A percentile compares a stretch with the other conserved stretches of the same genome.
These are phyloP conservation scores for Serripes groenlandicus DNA, from an alignment of 2,888 invertebrate species.

Conservation along the genomic window DNA sequence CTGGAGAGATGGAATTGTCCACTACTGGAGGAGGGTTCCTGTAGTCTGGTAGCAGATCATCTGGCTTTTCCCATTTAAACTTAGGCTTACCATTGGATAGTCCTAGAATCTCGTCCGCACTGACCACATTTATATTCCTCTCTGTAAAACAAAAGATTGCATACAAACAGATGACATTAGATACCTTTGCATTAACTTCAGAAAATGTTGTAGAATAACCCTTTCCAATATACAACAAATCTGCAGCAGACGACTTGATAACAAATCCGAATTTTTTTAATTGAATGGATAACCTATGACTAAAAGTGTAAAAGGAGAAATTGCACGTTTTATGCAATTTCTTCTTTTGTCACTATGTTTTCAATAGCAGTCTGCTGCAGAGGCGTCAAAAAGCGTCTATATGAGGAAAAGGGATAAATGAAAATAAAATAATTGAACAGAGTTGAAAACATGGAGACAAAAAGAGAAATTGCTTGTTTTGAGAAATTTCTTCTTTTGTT, in stretches of 20 bases:
- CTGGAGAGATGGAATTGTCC: neutral
- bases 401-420: too few relatives aligned
- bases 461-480: neutral
- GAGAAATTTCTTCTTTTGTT: neutral
- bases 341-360: neutral
- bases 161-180: too few relatives aligned
- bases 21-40: neutral
- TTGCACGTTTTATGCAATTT: neutral
- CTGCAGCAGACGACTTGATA: too few relatives aligned
- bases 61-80: constrained; percentile 25
- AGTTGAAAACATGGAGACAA: neutral
- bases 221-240: too few relatives aligned
- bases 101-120: constrained; percentile 1
- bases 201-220: too few relatives aligned
- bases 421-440: too few relatives aligned
- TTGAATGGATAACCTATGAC: too few relatives aligned
- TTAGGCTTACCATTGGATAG: neutral
- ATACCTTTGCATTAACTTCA: too few relatives aligned
- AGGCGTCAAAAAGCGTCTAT: too few relatives aligned
- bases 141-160: constrained; percentile 6
- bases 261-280: too few relatives aligned
- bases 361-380: neutral
- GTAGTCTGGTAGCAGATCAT: constrained; percentile 25
- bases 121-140: neutral
- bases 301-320: neutral